Evolutionary conservation across 1,140 invertebrate species (phyloP).

Genomic region (Carcinoscorpius rotundicauda): DNA sequence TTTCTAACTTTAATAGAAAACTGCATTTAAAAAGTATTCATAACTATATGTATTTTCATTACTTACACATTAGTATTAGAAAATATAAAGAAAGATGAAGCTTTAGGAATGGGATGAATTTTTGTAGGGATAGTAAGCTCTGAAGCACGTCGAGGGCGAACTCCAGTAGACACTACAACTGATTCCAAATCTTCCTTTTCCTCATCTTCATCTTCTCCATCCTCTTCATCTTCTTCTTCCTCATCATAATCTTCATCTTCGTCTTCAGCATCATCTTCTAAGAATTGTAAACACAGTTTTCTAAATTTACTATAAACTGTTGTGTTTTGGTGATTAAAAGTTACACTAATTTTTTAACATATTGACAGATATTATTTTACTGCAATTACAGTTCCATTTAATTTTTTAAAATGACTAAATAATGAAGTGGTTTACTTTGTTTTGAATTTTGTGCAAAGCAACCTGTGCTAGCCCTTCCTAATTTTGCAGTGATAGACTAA

Average conservation of each 20-base stretch:
- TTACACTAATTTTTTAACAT: no score
- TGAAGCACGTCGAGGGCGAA: conserved; percentile 74
- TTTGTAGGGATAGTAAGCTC: conserved; percentile 74
- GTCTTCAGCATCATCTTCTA: conserved; percentile 26
- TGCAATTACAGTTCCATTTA: no score
- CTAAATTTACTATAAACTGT: conserved; percentile 1
- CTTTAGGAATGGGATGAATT: conserved; percentile 86
- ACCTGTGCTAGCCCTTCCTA: no score
- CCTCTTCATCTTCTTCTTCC: conserved; percentile 36
- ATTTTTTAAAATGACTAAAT: no score
- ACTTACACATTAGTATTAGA: conserved; percentile 80
- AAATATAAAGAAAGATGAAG: conserved; percentile 93
- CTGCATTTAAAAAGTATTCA: no score
- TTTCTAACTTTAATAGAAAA: no score
- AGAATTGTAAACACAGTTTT: not conserved
- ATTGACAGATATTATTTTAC: no score
- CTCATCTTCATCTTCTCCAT: conserved; percentile 29
- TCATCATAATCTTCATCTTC: conserved; percentile 45
- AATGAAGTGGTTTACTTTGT: no score
- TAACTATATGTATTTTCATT: not conserved
- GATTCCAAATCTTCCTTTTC: conserved; percentile 37
- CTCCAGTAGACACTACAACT: conserved; percentile 29
- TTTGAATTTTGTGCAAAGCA: no score
- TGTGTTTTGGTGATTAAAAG: not conserved
- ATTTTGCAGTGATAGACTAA: no score